phyloP scores from a whole-genome alignment of 2,113 vertebrate species.

The Ophthalmolycus amberensis region DNA sequence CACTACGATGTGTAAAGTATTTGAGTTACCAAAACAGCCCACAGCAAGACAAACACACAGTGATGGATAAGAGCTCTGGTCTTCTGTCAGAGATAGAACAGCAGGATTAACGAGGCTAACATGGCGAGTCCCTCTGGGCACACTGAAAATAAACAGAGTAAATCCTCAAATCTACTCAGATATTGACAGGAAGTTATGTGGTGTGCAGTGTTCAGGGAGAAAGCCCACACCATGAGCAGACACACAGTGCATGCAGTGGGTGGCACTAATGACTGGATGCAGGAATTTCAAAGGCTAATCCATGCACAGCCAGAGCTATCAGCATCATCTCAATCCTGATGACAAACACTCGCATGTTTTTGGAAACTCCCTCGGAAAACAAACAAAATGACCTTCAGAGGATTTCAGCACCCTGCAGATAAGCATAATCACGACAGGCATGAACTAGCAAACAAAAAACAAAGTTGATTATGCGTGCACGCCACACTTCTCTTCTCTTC shows the following conservation, averaged over 20 bases:
- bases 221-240: conserved; percentile 19
- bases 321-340: conserved; percentile 51
- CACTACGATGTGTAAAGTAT: conserved; percentile 42
- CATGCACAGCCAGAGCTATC: conserved; percentile 43
- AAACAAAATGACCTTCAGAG: conserved; percentile 59
- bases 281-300: conserved; percentile 56
- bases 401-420: conserved; percentile 56
- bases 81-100: conserved; percentile 40
- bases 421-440: conserved; percentile 53
- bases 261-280: conserved; percentile 51
- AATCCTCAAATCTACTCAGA: conserved; percentile 46
- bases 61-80: conserved; percentile 23
- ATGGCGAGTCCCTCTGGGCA: conserved; percentile 11
- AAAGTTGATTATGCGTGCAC: conserved; percentile 28
- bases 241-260: conserved; percentile 11
- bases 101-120: conserved; percentile 56
- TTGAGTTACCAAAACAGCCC: conserved; percentile 52
- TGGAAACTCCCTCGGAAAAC: conserved; percentile 38
- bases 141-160: conserved; percentile 55
- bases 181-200: conserved; percentile 35
- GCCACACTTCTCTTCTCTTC: conserved; percentile 37
- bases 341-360: conserved; percentile 55
- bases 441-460: conserved; percentile 31
- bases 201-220: conserved; percentile 14
- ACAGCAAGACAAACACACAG: conserved; percentile 47